Evolutionary conservation across 2,797 vertebrate species (phyloP).

Genomic region (Pempheris klunzingeri): DNA sequence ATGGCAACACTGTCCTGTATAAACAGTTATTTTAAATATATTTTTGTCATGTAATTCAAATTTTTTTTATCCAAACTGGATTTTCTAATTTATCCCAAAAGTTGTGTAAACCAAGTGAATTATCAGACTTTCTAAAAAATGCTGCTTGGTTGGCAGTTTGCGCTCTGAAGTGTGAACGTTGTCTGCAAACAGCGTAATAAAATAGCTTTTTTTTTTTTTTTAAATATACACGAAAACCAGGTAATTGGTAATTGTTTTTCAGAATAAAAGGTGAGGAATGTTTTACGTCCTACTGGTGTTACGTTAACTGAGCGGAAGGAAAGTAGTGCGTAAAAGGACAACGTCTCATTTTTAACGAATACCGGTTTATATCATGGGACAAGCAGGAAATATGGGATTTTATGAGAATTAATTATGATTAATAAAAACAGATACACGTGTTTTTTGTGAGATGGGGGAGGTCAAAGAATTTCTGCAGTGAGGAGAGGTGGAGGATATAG

Average conservation of each 20-base stretch:
- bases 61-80: background rate
- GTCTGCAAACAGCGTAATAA: background rate
- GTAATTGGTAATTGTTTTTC: background rate
- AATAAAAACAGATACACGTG: background rate
- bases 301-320: background rate
- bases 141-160: too few species aligned
- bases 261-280: background rate
- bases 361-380: background rate
- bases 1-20: background rate
- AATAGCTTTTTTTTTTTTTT: background rate
- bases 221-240: accelerated
- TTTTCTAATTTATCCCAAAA: background rate
- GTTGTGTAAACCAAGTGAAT: background rate
- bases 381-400: background rate
- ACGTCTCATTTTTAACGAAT: background rate
- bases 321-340: background rate
- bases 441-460: too few species aligned
- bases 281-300: background rate
- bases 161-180: background rate
- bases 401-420: background rate
- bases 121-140: background rate
- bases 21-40: background rate
- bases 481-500: background rate
- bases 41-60: background rate
- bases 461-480: background rate